phyloP scores from a whole-genome alignment of 2,797 vertebrate genomes.

The Galago senegalensis region DNA sequence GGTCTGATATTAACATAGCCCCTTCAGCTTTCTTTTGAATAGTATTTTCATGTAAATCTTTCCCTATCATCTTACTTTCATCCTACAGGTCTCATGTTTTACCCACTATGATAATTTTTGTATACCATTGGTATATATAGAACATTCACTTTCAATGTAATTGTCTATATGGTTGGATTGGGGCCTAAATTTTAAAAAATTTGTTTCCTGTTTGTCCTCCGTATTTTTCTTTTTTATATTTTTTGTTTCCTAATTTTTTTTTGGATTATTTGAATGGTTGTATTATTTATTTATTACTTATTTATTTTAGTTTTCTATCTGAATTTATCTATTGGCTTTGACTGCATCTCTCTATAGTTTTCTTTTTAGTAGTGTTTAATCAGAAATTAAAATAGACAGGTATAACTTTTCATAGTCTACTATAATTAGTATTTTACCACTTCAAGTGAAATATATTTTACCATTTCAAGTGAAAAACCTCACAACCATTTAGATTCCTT shows the following conservation, averaged over 20 bases:
- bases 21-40: background rate
- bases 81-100: background rate
- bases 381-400: background rate
- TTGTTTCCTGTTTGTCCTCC: background rate
- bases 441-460: background rate
- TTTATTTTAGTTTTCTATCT: background rate
- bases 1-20: background rate
- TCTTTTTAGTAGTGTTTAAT: background rate
- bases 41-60: background rate
- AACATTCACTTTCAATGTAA: background rate
- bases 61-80: constrained; percentile 6
- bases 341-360: background rate
- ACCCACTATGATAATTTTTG: background rate
- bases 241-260: constrained; percentile 9
- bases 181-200: background rate
- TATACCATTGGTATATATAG: constrained; percentile 17
- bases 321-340: constrained; percentile 5
- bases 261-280: background rate
- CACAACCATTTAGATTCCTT: background rate
- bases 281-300: background rate
- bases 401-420: background rate
- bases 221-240: background rate
- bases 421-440: constrained; percentile 28
- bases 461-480: background rate
- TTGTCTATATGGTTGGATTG: background rate